A percentile compares a stretch with the other conserved stretches of the same genome.
phyloP scores from a whole-genome alignment of 2,113 vertebrate species.

The Electrona antarctica region DNA sequence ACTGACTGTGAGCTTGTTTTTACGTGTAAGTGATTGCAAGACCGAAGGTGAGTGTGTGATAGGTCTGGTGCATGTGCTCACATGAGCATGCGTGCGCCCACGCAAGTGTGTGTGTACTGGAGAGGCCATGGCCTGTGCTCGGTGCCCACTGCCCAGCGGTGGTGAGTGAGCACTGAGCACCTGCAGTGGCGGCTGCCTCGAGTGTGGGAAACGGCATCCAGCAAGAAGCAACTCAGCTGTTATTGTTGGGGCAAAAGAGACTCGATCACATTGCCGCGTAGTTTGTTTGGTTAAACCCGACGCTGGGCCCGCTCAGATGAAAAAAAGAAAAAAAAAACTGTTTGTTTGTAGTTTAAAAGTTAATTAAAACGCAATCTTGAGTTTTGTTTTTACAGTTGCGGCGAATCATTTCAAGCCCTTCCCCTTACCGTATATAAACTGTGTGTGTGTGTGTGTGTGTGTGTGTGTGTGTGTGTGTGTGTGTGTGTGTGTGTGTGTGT shows the following conservation, averaged over 20 bases:
- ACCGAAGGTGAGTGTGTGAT: too few relatives aligned
- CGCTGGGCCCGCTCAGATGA: slow-evolving; percentile 73
- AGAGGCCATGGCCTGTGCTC: slow-evolving; percentile 7
- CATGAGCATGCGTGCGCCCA: too few relatives aligned
- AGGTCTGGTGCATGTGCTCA: too few relatives aligned
- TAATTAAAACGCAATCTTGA: slow-evolving; percentile 79
- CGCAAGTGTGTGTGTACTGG: too few relatives aligned
- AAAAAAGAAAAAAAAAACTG: slow-evolving; percentile 57
- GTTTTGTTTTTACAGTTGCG: slow-evolving; percentile 78
- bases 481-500: too few relatives aligned
- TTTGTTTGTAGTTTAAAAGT: slow-evolving; percentile 81
- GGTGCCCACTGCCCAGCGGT: background rate
- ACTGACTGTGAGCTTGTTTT: too few relatives aligned
- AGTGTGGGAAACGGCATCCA: slow-evolving; percentile 81
- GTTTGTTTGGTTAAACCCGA: slow-evolving; percentile 85
- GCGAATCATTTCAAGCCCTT: slow-evolving; percentile 49
- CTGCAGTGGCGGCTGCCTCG: slow-evolving; percentile 66
- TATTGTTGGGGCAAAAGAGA: slow-evolving; percentile 80
- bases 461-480: background rate
- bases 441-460: slow-evolving; percentile 6
- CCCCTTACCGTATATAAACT: background rate
- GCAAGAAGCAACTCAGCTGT: slow-evolving; percentile 77
- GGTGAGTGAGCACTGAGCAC: slow-evolving; percentile 62
- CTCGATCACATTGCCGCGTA: slow-evolving; percentile 71
- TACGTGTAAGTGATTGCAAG: too few relatives aligned